Percentiles rank a stretch among this genome's conserved stretches.
Conservation (phyloP, 2,797 vertebrate genomes). For the Hyperoplus immaculatus region DNA sequence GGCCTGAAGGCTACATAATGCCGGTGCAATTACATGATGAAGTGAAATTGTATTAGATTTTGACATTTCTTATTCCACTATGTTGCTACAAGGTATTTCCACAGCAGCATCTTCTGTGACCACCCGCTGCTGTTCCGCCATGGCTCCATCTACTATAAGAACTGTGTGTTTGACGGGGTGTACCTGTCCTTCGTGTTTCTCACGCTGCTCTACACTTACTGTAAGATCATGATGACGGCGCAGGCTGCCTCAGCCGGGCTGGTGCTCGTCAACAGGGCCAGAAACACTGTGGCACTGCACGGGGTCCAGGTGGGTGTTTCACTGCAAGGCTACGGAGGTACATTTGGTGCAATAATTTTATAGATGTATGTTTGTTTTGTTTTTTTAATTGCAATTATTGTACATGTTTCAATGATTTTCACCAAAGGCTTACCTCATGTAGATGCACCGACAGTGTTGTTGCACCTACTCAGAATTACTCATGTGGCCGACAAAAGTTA, state of each 20-base stretch:
- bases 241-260: slow-evolving; percentile 79
- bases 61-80: too few species aligned
- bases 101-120: slow-evolving; percentile 81
- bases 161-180: slow-evolving; percentile 81
- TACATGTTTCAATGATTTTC: too few species aligned
- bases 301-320: slow-evolving; percentile 73
- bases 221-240: slow-evolving; percentile 83
- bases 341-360: too few species aligned
- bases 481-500: too few species aligned
- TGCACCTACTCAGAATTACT: too few species aligned
- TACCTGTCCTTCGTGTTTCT: slow-evolving; percentile 85
- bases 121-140: slow-evolving; percentile 81
- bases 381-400: too few species aligned
- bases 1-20: too few species aligned
- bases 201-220: slow-evolving; percentile 85
- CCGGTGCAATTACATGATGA: too few species aligned
- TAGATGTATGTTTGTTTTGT: too few species aligned
- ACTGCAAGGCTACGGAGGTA: background rate
- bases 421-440: too few species aligned
- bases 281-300: slow-evolving; percentile 86
- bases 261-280: slow-evolving; percentile 75
- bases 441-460: too few species aligned
- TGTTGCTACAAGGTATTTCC: slow-evolving; percentile 50
- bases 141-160: slow-evolving; percentile 85
- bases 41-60: too few species aligned